A percentile compares a stretch with the other conserved stretches of the same genome.
phyloP scores from a whole-genome alignment of 2,888 invertebrate species.

The Gari tellinella region DNA sequence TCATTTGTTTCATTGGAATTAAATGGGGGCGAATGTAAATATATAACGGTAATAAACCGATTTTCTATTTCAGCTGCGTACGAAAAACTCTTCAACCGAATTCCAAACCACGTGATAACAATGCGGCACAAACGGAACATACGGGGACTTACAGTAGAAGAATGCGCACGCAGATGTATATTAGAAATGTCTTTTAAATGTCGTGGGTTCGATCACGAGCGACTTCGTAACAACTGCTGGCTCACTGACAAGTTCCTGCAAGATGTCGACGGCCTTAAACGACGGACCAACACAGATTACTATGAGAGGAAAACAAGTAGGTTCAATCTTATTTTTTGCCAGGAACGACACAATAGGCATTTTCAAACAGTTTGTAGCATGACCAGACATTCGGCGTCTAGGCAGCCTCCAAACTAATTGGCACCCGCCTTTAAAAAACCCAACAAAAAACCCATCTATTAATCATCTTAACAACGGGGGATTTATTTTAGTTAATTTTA shows the following conservation, averaged over 20 bases:
- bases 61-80: conserved; percentile 79
- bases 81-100: conserved; percentile 75
- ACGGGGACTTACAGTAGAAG: conserved; percentile 75
- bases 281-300: conserved; percentile 73
- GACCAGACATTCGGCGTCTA: too few relatives aligned
- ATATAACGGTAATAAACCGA: too few relatives aligned
- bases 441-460: too few relatives aligned
- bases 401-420: too few relatives aligned
- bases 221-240: conserved; percentile 72
- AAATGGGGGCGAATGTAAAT: too few relatives aligned
- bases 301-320: conserved; percentile 78
- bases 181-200: conserved; percentile 79
- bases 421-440: too few relatives aligned
- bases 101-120: conserved; percentile 80
- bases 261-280: conserved; percentile 68
- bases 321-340: too few relatives aligned
- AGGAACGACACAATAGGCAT: too few relatives aligned
- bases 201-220: conserved; percentile 78
- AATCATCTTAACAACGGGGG: too few relatives aligned
- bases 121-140: conserved; percentile 75
- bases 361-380: too few relatives aligned
- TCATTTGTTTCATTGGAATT: too few relatives aligned
- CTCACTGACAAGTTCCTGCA: conserved; percentile 74
- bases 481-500: too few relatives aligned
- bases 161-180: conserved; percentile 81